Evolutionary conservation across 2,113 vertebrate genomes (phyloP).

Genomic region (Rhinoptilus africanus): DNA sequence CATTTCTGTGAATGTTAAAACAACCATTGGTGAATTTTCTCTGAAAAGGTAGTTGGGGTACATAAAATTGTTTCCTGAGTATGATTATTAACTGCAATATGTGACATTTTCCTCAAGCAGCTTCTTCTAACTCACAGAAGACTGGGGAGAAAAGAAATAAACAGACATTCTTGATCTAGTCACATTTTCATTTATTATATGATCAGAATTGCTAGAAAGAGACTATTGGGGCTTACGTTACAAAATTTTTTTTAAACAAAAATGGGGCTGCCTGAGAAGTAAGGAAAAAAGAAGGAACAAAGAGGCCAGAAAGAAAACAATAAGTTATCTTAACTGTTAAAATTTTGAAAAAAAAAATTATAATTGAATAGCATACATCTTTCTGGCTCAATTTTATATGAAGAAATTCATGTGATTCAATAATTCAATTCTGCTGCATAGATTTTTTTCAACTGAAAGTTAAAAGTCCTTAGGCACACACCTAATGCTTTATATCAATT

Average conservation of each 20-base stretch:
- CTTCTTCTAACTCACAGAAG: background rate
- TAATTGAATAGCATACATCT: background rate
- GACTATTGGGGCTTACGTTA: background rate
- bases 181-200: background rate
- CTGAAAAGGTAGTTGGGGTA: background rate
- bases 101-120: background rate
- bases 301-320: background rate
- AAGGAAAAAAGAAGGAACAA: background rate
- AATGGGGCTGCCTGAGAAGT: background rate
- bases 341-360: background rate
- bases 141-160: background rate
- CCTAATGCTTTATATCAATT: background rate
- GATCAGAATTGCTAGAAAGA: background rate
- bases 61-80: background rate
- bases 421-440: background rate
- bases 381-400: background rate
- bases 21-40: background rate
- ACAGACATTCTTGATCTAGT: background rate
- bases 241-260: background rate
- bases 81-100: constrained; percentile 10
- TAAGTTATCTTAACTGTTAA: background rate
- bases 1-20: background rate
- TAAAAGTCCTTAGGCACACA: background rate
- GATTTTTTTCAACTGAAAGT: background rate
- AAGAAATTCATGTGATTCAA: background rate